These are phyloP conservation scores for Mirza zaza DNA, from an alignment of 2,113 vertebrate genomes.

Conservation along the genomic window DNA sequence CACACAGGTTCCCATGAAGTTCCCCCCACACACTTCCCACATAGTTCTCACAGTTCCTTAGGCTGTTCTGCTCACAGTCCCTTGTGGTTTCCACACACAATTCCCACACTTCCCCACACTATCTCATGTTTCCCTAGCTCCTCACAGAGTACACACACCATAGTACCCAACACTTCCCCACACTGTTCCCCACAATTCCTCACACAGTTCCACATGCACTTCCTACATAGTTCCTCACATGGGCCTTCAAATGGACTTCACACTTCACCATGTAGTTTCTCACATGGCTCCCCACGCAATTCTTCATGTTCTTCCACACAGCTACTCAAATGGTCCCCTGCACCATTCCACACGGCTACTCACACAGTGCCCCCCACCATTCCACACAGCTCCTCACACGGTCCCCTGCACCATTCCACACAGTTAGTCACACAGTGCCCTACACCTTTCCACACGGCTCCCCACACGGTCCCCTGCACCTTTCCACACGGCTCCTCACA, in stretches of 20 bases:
- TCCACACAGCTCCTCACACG: too few relatives aligned
- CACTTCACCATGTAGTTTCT: not conserved
- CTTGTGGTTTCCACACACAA: too few relatives aligned
- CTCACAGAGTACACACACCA: not conserved
- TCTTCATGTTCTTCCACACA: not conserved
- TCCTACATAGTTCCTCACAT: not conserved
- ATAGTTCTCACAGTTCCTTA: not conserved
- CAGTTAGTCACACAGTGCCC: fast-evolving
- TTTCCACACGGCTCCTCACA: not conserved
- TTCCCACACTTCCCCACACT: not conserved
- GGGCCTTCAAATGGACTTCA: fast-evolving
- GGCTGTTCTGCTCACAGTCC: too few relatives aligned
- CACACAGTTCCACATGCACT: too few relatives aligned
- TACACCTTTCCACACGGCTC: fast-evolving
- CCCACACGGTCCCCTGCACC: too few relatives aligned
- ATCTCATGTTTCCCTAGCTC: not conserved
- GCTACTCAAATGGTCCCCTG: not conserved
- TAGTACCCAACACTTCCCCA: not conserved
- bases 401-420: too few relatives aligned
- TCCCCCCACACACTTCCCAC: not conserved
- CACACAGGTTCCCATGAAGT: too few relatives aligned
- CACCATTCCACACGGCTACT: too few relatives aligned
- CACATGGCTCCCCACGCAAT: not conserved
- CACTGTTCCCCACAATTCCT: not conserved
- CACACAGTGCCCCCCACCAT: too few relatives aligned